phyloP scores from a whole-genome alignment of 2,797 vertebrate species.

The Silurus aristotelis region DNA sequence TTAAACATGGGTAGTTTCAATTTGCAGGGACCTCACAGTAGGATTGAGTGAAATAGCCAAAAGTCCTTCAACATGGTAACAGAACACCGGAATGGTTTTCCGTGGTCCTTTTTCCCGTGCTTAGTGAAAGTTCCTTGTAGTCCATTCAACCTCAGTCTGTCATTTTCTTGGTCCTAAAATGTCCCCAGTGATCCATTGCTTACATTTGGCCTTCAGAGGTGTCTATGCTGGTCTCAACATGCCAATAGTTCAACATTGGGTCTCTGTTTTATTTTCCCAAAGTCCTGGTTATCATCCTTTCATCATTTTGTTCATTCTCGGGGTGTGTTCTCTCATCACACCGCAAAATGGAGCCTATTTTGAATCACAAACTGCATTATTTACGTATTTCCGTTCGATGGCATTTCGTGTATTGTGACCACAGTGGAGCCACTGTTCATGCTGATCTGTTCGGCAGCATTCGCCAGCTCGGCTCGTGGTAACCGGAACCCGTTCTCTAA shows the following conservation, averaged over 20 bases:
- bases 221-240: not conserved
- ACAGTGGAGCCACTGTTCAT: constrained; percentile 66
- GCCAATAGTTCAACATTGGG: not conserved
- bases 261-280: not conserved
- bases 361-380: not conserved
- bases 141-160: too few species aligned
- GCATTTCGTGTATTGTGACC: constrained; percentile 66
- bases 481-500: constrained; percentile 61
- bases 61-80: constrained; percentile 11
- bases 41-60: not conserved
- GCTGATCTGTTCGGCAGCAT: constrained; percentile 63
- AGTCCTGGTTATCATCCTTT: constrained; percentile 4
- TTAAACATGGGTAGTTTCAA: not conserved
- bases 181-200: not conserved
- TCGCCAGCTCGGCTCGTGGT: constrained; percentile 61
- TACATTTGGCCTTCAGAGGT: not conserved
- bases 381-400: constrained; percentile 70
- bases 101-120: too few species aligned
- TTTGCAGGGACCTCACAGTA: too few species aligned
- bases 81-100: not conserved
- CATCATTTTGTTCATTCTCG: constrained; percentile 2
- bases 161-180: too few species aligned
- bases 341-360: not conserved
- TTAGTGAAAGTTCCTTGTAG: not conserved
- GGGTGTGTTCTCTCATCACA: not conserved